Evolutionary conservation across 2,888 invertebrate species (phyloP).

Genomic region (Omphaloscelis lunosa): DNA sequence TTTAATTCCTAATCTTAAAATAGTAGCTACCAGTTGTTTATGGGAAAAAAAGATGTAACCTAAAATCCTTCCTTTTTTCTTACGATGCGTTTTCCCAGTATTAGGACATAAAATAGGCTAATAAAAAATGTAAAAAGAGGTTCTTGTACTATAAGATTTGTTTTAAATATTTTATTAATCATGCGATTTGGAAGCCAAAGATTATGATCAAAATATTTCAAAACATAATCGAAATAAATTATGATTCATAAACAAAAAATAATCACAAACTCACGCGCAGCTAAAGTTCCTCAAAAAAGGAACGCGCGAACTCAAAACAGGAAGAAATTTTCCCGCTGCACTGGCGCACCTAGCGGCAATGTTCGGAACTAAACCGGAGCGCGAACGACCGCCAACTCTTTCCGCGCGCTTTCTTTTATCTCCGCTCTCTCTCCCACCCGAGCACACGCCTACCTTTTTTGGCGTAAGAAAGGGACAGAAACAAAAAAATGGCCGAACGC

Average conservation of each 20-base stretch:
- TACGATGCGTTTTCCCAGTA: too few species aligned
- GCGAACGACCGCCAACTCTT: conserved; percentile 86
- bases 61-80: neutral
- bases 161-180: neutral
- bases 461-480: conserved; percentile 83
- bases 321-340: conserved; percentile 85
- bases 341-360: conserved; percentile 82
- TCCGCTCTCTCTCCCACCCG: conserved; percentile 78
- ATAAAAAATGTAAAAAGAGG: too few species aligned
- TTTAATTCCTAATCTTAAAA: neutral
- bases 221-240: conserved; percentile 16
- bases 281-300: conserved; percentile 75
- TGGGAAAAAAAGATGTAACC: neutral
- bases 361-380: conserved; percentile 81
- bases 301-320: conserved; percentile 81
- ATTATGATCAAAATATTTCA: neutral
- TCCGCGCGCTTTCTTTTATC: conserved; percentile 88
- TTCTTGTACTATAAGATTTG: neutral
- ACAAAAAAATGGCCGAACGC: conserved; percentile 88
- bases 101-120: too few species aligned
- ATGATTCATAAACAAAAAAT: conserved; percentile 38
- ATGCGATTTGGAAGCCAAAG: neutral
- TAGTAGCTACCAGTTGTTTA: neutral
- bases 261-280: conserved; percentile 60
- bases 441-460: conserved; percentile 77